Evolutionary conservation across 2,888 invertebrate genomes (phyloP).

Genomic region (Craniophora ligustri): DNA sequence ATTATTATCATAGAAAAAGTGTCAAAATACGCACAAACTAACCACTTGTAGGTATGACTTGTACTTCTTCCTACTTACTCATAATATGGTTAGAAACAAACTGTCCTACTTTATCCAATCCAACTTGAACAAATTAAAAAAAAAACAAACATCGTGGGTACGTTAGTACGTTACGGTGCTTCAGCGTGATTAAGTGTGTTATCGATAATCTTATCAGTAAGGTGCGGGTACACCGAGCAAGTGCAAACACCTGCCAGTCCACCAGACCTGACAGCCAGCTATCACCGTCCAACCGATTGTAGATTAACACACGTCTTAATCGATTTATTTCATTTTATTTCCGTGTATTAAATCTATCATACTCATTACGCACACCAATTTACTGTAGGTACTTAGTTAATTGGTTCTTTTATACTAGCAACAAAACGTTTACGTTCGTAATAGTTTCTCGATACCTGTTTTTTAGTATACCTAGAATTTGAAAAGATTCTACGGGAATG

Average conservation of each 20-base stretch:
- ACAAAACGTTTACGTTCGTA: not conserved
- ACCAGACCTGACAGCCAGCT: conserved; percentile 80
- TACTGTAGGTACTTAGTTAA: conserved; percentile 2
- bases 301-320: conserved; percentile 31
- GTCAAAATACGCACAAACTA: not conserved
- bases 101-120: no score
- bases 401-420: conserved; percentile 7
- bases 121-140: not conserved
- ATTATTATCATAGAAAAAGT: not conserved
- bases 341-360: conserved; percentile 17
- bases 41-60: no score
- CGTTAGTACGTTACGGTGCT: conserved; percentile 50
- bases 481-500: conserved; percentile 12
- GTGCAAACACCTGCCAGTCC: conserved; percentile 84
- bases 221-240: conserved; percentile 74
- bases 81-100: no score
- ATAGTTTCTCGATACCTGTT: not conserved
- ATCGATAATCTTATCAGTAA: conserved; percentile 77
- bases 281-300: conserved; percentile 52
- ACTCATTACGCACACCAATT: not conserved
- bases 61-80: no score
- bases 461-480: conserved; percentile 4
- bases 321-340: conserved; percentile 26
- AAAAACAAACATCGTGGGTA: conserved; percentile 17
- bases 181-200: conserved; percentile 64